Percentiles rank a stretch among this genome's conserved stretches.
These are phyloP conservation scores for Aphodius granarius DNA, from an alignment of 2,888 invertebrate genomes.

Conservation along the genomic window DNA sequence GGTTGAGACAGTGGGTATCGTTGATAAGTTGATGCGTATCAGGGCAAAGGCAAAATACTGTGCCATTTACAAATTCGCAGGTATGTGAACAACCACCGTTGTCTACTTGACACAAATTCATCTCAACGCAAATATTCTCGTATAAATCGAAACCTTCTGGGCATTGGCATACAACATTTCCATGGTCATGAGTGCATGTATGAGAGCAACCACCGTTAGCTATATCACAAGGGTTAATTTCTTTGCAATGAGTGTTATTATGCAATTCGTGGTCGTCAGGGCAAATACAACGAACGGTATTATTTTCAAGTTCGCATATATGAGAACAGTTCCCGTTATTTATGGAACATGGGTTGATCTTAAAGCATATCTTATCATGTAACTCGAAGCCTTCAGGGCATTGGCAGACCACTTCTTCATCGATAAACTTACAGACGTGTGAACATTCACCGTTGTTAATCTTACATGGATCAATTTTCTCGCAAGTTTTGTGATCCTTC, in stretches of 20 bases:
- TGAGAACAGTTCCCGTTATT: slow-evolving; percentile 55
- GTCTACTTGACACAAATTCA: slow-evolving; percentile 29
- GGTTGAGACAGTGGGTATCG: slow-evolving; percentile 34
- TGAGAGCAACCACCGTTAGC: slow-evolving; percentile 67
- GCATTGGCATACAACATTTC: slow-evolving; percentile 50
- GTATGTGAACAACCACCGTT: slow-evolving; percentile 58
- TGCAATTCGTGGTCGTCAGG: slow-evolving; percentile 55
- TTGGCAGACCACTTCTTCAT: slow-evolving; percentile 57
- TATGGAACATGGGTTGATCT: slow-evolving; percentile 46
- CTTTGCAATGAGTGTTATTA: slow-evolving; percentile 54
- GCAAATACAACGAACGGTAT: slow-evolving; percentile 57
- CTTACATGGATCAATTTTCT: slow-evolving; percentile 59
- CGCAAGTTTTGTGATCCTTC: slow-evolving; percentile 53
- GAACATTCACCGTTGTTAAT: slow-evolving; percentile 64
- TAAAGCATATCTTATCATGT: slow-evolving; percentile 35
- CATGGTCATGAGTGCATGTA: slow-evolving; percentile 57
- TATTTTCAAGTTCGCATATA: slow-evolving; percentile 53
- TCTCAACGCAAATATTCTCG: slow-evolving; percentile 35
- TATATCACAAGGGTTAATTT: slow-evolving; percentile 58
- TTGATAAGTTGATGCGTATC: slow-evolving; percentile 19
- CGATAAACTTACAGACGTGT: slow-evolving; percentile 58
- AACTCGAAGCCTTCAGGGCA: slow-evolving; percentile 59
- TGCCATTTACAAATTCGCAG: slow-evolving; percentile 56
- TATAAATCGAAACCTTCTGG: slow-evolving; percentile 44
- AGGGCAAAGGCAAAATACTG: slow-evolving; percentile 51